These are phyloP conservation scores for Recurvirostra avosetta DNA, from an alignment of 2,113 vertebrate genomes.

Conservation along the genomic window DNA sequence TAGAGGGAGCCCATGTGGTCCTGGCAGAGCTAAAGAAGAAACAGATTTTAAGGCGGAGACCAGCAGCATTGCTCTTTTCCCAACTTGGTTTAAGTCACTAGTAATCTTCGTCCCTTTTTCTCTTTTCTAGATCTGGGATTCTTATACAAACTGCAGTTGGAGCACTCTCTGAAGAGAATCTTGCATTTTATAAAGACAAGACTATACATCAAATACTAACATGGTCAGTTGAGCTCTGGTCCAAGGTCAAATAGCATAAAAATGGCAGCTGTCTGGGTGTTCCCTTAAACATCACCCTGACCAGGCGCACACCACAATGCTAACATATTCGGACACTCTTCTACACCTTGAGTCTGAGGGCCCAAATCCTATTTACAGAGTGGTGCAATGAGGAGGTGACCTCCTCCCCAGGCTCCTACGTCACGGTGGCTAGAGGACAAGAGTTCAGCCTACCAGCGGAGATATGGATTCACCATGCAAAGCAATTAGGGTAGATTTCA, in stretches of 20 bases:
- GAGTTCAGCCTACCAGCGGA: background rate
- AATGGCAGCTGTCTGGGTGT: background rate
- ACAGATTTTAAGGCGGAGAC: background rate
- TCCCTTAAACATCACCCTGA: background rate
- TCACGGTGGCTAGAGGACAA: background rate
- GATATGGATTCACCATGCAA: background rate
- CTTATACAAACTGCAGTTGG: background rate
- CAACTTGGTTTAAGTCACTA: background rate
- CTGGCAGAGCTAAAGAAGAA: background rate
- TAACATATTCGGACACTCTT: background rate
- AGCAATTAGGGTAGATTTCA: background rate
- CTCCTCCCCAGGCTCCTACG: background rate
- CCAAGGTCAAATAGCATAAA: background rate
- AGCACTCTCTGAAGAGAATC: background rate
- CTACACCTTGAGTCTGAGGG: background rate
- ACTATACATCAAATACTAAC: background rate
- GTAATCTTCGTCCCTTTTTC: background rate
- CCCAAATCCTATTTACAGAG: background rate
- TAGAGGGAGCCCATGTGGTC: conserved; percentile 16
- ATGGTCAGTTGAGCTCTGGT: background rate
- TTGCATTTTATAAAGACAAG: background rate
- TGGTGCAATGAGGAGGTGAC: background rate
- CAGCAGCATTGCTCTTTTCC: background rate
- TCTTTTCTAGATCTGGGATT: background rate
- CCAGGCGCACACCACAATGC: background rate